Conservation (phyloP, 1,140 invertebrate genomes). For the Macrobrachium rosenbergii region DNA sequence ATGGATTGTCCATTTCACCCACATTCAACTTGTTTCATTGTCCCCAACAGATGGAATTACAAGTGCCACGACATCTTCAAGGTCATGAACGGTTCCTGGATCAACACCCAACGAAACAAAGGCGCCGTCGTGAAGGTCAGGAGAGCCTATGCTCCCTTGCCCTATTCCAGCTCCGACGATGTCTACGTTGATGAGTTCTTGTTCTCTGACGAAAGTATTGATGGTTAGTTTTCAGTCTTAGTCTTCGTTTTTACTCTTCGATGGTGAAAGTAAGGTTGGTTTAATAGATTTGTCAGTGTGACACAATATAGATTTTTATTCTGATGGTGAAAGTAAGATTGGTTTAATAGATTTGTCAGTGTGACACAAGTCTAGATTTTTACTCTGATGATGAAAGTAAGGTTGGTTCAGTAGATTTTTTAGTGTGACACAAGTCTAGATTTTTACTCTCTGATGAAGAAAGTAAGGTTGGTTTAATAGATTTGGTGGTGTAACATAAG, state of each 20-base stretch:
- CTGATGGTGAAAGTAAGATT: background rate
- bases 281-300: background rate
- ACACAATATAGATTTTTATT: no score
- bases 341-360: background rate
- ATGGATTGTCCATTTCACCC: no score
- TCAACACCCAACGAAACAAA: background rate
- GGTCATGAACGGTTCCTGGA: background rate
- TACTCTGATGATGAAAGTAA: background rate
- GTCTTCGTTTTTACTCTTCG: background rate
- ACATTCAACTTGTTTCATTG: background rate
- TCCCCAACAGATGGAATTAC: constrained; percentile 30
- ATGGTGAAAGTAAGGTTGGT: background rate
- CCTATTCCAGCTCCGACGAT: background rate
- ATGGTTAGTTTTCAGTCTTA: background rate
- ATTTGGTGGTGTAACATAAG: background rate
- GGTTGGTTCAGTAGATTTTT: background rate
- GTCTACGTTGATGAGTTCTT: constrained; percentile 49
- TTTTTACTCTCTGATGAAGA: background rate
- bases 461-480: background rate
- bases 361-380: background rate
- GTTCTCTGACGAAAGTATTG: background rate
- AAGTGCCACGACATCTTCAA: constrained; percentile 20
- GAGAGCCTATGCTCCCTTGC: background rate
- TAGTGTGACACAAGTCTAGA: background rate
- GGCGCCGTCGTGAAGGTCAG: constrained; percentile 11